Base-by-base conservation (phyloP, 2,888 invertebrate genomes). In the Patella caerulea region DNA sequence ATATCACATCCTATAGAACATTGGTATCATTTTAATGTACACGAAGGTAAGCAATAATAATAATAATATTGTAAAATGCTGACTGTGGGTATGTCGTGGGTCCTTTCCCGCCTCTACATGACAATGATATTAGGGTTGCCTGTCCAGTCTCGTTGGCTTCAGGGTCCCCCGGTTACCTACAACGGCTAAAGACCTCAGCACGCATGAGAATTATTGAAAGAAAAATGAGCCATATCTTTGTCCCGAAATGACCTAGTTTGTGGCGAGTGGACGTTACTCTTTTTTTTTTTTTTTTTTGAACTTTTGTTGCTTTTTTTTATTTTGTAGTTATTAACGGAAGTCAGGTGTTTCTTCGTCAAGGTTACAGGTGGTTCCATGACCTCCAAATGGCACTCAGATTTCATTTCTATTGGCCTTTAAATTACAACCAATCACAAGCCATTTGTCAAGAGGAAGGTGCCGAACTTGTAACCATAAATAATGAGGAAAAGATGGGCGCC, bases 371-470 rank as follows among this genome's bases (percentile, higher is more conserved):
- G 29, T 54, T 54, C 19, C 55, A 56, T n/a, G 54, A 29, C 34
- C 71, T 55, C 24, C 53, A 75, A 24, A 29, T 70, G 29, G 75
- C 71, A 11, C 70, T 75, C 52, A 52, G 75, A 55, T 75, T 75
- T 65, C 75, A 75, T 55, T 75, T 71, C 71, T 75, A 24, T 34
- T 53, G 71, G 54, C 71, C 70, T 24, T 19, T 24, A 19, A 75
- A 55, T 71, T 70, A 71, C 34, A 71, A 70, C 19, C 34, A 19
- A 1, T 70, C 75, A 24, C n/a, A n/a, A 19, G 53, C 53, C 7
- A 11, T 3, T 55, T 75, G 75, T 54, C 14, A 71, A 15, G n/a
- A 53, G 24, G 75, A 75, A 14, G 56, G 75, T 9, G 75, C 71
- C 15, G 70, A 71, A 45, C 34, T 75, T n/a, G 65, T 75, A 1